Percentiles rank a stretch among this genome's conserved stretches.
Evolutionary conservation across 1,140 invertebrate genomes (phyloP).

Genomic region (Elysia chlorotica): DNA sequence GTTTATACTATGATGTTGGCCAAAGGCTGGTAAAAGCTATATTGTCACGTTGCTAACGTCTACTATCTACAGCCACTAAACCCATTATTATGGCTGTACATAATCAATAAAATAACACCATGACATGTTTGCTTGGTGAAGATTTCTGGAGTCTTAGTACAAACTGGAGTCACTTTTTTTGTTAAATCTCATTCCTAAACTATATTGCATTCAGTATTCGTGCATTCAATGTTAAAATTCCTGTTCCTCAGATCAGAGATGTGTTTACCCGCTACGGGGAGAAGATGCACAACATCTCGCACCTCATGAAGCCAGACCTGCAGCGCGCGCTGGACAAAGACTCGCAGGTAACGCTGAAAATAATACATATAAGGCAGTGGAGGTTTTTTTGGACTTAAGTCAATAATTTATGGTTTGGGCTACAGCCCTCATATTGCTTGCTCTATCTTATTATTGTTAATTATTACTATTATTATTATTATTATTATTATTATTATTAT

Average conservation of each 20-base stretch:
- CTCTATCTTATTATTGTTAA: too few relatives aligned
- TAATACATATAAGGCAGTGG: too few relatives aligned
- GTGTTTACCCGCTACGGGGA: constrained; percentile 54
- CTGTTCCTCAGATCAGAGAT: constrained; percentile 37
- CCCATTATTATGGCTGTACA: not conserved
- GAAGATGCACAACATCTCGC: constrained; percentile 51
- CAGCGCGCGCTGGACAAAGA: constrained; percentile 55
- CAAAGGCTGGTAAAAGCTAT: not conserved
- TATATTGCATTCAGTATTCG: not conserved
- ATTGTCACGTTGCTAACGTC: not conserved
- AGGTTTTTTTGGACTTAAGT: too few relatives aligned
- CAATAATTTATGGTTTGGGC: too few relatives aligned
- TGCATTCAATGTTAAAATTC: too few relatives aligned
- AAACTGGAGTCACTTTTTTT: not conserved
- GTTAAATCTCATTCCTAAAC: not conserved
- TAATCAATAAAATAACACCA: too few relatives aligned
- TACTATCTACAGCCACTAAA: not conserved
- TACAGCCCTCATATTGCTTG: too few relatives aligned
- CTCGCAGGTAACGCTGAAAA: constrained; percentile 56
- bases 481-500: too few relatives aligned
- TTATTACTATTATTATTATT: too few relatives aligned
- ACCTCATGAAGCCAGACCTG: constrained; percentile 53
- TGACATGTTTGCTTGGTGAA: not conserved
- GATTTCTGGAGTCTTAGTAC: not conserved
- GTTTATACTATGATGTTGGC: not conserved